These are phyloP conservation scores for Todiramphus saurophagus DNA, from an alignment of 2,113 vertebrate species.

Conservation along the genomic window DNA sequence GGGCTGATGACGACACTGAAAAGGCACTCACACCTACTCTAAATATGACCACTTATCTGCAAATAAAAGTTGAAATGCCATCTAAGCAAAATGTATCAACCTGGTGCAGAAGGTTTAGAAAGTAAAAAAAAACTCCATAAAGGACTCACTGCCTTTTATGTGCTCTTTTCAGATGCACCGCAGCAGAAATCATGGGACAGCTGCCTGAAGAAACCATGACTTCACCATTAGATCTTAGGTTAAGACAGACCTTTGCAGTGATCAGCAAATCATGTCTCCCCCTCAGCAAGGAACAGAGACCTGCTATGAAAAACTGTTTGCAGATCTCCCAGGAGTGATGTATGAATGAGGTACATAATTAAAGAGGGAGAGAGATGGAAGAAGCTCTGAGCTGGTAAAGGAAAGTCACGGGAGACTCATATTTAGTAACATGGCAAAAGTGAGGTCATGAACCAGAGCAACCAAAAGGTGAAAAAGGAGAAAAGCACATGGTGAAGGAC, in stretches of 20 bases:
- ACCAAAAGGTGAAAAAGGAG: not conserved
- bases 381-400: not conserved
- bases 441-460: slow-evolving; percentile 37
- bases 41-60: not conserved
- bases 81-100: not conserved
- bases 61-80: not conserved
- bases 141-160: not conserved
- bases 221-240: not conserved
- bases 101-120: not conserved
- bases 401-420: slow-evolving; percentile 33
- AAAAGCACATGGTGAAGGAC: slow-evolving; percentile 44
- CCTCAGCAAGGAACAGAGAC: not conserved
- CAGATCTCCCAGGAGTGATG: slow-evolving; percentile 9
- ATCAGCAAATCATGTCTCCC: not conserved
- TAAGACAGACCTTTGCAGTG: not conserved
- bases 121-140: not conserved
- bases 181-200: not conserved
- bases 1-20: not conserved
- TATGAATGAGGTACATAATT: slow-evolving; percentile 24
- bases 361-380: slow-evolving; percentile 2
- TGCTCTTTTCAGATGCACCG: not conserved
- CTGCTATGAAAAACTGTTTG: not conserved
- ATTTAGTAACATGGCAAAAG: slow-evolving; percentile 40
- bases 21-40: not conserved
- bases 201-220: not conserved